These are phyloP conservation scores for Manis crassicaudata DNA, from an alignment of 2,797 vertebrate species.

Conservation along the genomic window DNA sequence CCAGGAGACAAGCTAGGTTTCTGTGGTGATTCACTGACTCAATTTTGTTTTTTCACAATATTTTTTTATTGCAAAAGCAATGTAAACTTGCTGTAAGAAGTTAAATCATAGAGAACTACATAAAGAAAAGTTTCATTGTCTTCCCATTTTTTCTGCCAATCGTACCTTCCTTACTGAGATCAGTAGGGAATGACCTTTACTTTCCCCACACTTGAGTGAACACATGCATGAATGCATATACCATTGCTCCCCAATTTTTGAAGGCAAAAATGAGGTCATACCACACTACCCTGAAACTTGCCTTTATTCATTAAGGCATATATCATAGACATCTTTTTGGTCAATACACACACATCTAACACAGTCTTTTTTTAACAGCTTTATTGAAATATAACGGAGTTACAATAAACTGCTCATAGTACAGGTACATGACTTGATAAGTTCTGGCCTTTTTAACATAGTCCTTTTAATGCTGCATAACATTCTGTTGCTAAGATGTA, in stretches of 20 bases:
- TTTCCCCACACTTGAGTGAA: neutral
- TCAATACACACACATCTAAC: neutral
- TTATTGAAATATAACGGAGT: neutral
- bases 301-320: neutral
- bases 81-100: neutral
- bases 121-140: neutral
- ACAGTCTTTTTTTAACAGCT: neutral
- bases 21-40: neutral
- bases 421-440: neutral
- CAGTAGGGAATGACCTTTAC: neutral
- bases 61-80: neutral
- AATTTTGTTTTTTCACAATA: neutral
- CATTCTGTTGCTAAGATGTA: neutral
- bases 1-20: neutral
- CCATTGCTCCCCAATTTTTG: neutral
- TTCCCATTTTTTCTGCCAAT: neutral
- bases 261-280: neutral
- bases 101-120: neutral
- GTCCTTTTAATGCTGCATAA: neutral
- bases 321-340: neutral
- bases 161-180: neutral
- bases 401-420: neutral
- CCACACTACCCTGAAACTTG: neutral
- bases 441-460: neutral
- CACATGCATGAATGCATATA: rapidly evolving